These are phyloP conservation scores for Corythoichthys intestinalis DNA, from an alignment of 2,113 vertebrate species.

Conservation along the genomic window DNA sequence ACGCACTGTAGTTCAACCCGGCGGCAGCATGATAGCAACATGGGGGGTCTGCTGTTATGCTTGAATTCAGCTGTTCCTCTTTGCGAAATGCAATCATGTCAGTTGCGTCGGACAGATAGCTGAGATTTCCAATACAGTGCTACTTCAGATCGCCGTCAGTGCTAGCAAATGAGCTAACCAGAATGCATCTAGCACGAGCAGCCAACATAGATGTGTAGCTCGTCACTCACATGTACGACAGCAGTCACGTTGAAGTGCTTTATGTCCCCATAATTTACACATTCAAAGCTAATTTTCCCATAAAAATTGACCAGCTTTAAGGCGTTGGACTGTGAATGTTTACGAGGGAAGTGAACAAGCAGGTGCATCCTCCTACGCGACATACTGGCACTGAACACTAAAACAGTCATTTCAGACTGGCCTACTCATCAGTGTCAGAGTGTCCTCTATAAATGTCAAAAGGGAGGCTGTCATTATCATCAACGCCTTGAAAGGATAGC, in stretches of 20 bases:
- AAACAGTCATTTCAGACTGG: not conserved
- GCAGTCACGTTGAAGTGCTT: too few relatives aligned
- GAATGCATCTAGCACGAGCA: too few relatives aligned
- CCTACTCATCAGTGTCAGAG: constrained; percentile 3
- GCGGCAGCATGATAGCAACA: constrained; percentile 25
- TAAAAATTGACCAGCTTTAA: not conserved
- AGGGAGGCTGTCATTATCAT: constrained; percentile 1
- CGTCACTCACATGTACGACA: too few relatives aligned
- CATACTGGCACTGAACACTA: constrained; percentile 1
- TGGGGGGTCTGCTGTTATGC: constrained; percentile 33
- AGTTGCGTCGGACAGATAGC: not conserved
- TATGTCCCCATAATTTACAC: not conserved
- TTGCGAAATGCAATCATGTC: not conserved
- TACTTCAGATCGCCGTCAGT: not conserved
- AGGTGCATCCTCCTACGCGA: not conserved
- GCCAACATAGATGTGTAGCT: too few relatives aligned
- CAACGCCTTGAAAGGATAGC: constrained; percentile 60
- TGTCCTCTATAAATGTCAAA: not conserved
- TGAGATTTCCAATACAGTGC: not conserved
- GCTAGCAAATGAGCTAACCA: too few relatives aligned
- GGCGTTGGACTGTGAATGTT: not conserved
- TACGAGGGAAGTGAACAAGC: not conserved
- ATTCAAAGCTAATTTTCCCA: not conserved
- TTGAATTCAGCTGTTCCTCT: constrained; percentile 29
- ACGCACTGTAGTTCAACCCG: constrained; percentile 46